phyloP scores from a whole-genome alignment of 2,888 invertebrate genomes.

The Drosophila parthenogenetica region DNA sequence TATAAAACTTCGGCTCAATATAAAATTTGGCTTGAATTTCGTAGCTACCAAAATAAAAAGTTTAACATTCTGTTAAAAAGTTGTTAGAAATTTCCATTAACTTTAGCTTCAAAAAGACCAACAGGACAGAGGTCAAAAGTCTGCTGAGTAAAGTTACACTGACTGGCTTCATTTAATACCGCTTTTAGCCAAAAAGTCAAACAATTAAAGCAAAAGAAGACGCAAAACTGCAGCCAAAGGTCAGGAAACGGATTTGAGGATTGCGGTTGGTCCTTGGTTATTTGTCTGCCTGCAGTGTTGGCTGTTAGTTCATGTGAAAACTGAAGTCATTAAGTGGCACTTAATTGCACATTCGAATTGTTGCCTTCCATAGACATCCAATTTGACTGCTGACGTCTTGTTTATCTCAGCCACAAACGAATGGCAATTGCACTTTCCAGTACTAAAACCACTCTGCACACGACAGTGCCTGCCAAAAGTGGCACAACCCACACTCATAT shows the following conservation, averaged over 20 bases:
- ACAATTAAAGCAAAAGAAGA: background rate
- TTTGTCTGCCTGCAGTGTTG: constrained; percentile 11
- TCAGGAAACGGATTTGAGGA: background rate
- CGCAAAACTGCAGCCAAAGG: constrained; percentile 2
- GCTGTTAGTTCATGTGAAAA: constrained; percentile 27
- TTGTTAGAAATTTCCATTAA: too few species aligned
- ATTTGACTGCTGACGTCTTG: background rate
- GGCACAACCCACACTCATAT: constrained; percentile 15
- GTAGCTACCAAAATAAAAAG: too few species aligned
- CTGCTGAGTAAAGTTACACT: background rate
- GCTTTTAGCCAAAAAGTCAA: background rate
- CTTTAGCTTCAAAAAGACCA: background rate
- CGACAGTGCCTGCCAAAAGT: too few species aligned
- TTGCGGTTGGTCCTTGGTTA: background rate
- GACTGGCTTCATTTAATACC: background rate
- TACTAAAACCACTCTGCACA: constrained; percentile 15
- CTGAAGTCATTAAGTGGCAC: constrained; percentile 59
- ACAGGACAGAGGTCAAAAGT: background rate
- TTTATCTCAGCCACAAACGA: constrained; percentile 15
- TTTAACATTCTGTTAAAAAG: too few species aligned
- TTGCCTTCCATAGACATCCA: constrained; percentile 11
- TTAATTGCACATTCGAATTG: constrained; percentile 60
- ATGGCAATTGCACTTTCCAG: constrained; percentile 25
- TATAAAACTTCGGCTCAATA: too few species aligned
- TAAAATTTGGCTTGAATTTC: too few species aligned